phyloP scores from a whole-genome alignment of 2,888 invertebrate genomes.

The Callyntrura guangdongensis region DNA sequence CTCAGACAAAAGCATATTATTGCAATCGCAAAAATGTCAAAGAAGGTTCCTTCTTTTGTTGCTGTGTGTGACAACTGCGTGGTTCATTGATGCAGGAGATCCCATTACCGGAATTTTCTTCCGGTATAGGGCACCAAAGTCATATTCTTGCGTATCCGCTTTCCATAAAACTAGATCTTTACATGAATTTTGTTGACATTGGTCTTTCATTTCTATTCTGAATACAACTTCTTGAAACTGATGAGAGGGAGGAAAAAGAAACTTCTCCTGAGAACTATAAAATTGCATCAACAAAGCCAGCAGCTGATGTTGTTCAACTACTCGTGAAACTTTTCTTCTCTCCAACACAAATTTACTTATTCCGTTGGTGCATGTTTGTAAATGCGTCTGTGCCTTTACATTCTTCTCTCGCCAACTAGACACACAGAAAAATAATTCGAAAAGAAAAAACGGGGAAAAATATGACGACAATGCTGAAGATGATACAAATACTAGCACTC shows the following conservation, averaged over 20 bases:
- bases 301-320: neutral
- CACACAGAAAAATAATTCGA: neutral
- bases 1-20: too few species aligned
- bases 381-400: neutral
- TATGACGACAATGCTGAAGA: neutral
- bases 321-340: conserved; percentile 18
- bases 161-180: conserved; percentile 1
- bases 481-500: neutral
- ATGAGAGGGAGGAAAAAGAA: neutral
- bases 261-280: conserved; percentile 23
- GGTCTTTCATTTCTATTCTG: neutral
- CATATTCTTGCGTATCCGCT: conserved; percentile 22
- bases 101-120: neutral
- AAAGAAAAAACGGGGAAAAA: neutral
- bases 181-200: conserved; percentile 22
- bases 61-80: too few species aligned
- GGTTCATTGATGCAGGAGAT: neutral
- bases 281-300: conserved; percentile 8
- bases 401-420: neutral
- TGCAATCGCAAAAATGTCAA: too few species aligned
- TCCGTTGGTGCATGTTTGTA: neutral
- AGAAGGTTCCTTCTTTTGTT: neutral
- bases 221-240: neutral
- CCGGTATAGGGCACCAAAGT: neutral
- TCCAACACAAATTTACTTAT: neutral